Conservation (phyloP, 2,888 invertebrate genomes). For the Agrotis clavis region DNA sequence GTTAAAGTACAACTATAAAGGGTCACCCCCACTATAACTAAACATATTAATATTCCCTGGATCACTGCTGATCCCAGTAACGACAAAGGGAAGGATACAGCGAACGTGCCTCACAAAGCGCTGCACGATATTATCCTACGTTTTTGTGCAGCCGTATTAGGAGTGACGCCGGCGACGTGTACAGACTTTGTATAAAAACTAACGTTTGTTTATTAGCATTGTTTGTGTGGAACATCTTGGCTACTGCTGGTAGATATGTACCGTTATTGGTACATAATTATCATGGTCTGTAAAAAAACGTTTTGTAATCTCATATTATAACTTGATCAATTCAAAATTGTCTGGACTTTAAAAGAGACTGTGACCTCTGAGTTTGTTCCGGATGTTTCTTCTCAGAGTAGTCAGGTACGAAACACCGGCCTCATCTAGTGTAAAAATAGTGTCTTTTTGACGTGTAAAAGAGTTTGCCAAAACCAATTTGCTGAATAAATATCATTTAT, state of each 20-base stretch:
- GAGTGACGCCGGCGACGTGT: conserved; percentile 77
- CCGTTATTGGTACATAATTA: conserved; percentile 21
- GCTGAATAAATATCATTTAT: no score
- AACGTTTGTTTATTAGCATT: conserved; percentile 65
- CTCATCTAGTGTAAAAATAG: no score
- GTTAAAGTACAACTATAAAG: conserved; percentile 49
- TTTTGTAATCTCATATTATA: no score
- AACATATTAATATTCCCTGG: conserved; percentile 65
- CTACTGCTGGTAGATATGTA: conserved; percentile 27
- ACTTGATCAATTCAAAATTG: no score
- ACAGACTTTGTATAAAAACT: conserved; percentile 69
- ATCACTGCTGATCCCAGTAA: conserved; percentile 61
- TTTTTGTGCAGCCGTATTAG: conserved; percentile 81
- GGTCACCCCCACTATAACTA: conserved; percentile 55
- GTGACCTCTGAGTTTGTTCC: no score
- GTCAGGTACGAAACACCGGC: no score
- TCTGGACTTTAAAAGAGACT: no score
- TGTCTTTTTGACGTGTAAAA: no score
- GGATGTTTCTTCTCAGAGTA: no score
- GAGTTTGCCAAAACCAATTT: no score
- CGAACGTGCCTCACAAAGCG: conserved; percentile 88
- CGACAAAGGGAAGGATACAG: conserved; percentile 87
- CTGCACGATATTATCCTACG: conserved; percentile 83
- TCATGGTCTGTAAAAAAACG: neutral
- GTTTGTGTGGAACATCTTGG: conserved; percentile 41